Conservation (phyloP, 2,888 invertebrate species). For the Amblyjoppa proteus region DNA sequence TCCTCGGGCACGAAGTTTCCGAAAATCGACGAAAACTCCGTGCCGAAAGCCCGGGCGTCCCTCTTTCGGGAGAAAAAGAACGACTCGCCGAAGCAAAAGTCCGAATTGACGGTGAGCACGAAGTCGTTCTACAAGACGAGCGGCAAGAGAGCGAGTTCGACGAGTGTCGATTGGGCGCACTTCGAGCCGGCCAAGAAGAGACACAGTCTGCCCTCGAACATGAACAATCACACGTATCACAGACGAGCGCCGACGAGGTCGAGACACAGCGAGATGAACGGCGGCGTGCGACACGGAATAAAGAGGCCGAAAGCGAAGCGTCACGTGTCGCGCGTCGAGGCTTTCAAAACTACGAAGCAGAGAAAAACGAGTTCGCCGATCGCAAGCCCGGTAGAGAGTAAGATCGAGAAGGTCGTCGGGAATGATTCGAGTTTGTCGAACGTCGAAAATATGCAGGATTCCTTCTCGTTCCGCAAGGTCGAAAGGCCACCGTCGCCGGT, state of each 20-base stretch:
- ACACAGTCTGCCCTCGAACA: slow-evolving; percentile 62
- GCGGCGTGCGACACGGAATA: slow-evolving; percentile 89
- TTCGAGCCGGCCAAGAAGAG: slow-evolving; percentile 58
- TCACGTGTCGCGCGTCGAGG: slow-evolving; percentile 65
- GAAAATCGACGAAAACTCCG: slow-evolving; percentile 73
- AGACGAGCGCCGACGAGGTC: slow-evolving; percentile 80
- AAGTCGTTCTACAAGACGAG: slow-evolving; percentile 78
- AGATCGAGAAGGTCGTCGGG: neutral
- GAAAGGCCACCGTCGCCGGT: slow-evolving; percentile 56
- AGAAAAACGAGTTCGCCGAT: slow-evolving; percentile 1
- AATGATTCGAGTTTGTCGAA: slow-evolving; percentile 5
- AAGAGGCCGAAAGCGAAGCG: slow-evolving; percentile 87
- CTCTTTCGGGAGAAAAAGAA: slow-evolving; percentile 77
- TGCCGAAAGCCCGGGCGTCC: slow-evolving; percentile 79
- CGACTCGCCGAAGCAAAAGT: slow-evolving; percentile 50
- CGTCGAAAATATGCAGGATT: neutral
- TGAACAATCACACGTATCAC: slow-evolving; percentile 36
- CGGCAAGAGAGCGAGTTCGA: slow-evolving; percentile 48
- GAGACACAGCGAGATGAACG: slow-evolving; percentile 88
- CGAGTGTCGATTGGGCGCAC: slow-evolving; percentile 55
- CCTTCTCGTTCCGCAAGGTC: neutral
- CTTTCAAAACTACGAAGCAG: slow-evolving; percentile 57
- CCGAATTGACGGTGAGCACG: slow-evolving; percentile 74
- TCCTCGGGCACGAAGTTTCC: slow-evolving; percentile 70
- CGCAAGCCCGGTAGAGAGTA: neutral